phyloP scores from a whole-genome alignment of 2,888 invertebrate genomes.

The Tetramorium bicarinatum region DNA sequence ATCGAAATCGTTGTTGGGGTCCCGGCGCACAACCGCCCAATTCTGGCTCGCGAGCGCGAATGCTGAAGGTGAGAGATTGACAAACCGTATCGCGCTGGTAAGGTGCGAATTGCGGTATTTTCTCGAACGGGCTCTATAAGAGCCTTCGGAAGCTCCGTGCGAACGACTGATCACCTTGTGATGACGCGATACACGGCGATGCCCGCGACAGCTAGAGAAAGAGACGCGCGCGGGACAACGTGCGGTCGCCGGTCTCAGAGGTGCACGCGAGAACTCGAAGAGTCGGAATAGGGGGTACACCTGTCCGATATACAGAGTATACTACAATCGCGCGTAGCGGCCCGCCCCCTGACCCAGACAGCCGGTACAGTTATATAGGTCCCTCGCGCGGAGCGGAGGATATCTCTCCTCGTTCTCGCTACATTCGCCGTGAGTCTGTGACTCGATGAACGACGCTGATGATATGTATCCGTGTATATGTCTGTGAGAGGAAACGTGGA shows the following conservation, averaged over 20 bases:
- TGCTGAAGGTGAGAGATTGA: neutral
- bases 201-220: conserved; percentile 70
- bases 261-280: conserved; percentile 83
- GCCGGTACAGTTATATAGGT: conserved; percentile 87
- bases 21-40: conserved; percentile 17
- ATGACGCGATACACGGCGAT: conserved; percentile 65
- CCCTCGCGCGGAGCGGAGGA: conserved; percentile 80
- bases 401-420: conserved; percentile 73
- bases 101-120: neutral
- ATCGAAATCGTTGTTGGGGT: neutral
- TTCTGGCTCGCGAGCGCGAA: neutral
- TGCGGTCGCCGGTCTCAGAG: conserved; percentile 64
- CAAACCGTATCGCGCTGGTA: neutral
- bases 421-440: conserved; percentile 68
- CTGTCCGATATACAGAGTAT: conserved; percentile 86
- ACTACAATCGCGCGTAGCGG: conserved; percentile 83
- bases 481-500: neutral
- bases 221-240: conserved; percentile 59
- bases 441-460: conserved; percentile 62
- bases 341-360: conserved; percentile 89
- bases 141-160: conserved; percentile 55
- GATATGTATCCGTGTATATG: conserved; percentile 38
- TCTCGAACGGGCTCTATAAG: conserved; percentile 14
- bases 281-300: conserved; percentile 87
- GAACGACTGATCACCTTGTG: conserved; percentile 64